Evolutionary conservation across 2,797 vertebrate species (phyloP).

Genomic region (Etheostoma perlongum): DNA sequence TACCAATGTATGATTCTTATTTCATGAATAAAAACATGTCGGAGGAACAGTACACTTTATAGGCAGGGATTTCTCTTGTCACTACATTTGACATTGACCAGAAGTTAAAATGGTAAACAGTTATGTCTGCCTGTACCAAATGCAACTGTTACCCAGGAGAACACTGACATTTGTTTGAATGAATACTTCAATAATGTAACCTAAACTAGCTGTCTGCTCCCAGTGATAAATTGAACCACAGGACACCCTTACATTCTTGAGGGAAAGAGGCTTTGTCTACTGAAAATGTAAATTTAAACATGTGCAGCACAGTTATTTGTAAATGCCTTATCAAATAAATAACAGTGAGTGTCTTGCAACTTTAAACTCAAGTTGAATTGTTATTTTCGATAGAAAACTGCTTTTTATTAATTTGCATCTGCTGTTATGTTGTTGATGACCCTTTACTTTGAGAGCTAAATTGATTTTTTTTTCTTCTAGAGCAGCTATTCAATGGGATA

Average conservation of each 20-base stretch:
- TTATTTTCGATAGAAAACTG: too few species aligned
- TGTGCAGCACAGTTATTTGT: background rate
- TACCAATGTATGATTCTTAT: background rate
- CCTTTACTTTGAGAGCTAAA: background rate
- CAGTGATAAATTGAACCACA: slow-evolving; percentile 4
- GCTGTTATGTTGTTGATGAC: background rate
- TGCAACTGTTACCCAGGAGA: background rate
- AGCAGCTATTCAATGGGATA: background rate
- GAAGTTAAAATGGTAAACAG: background rate
- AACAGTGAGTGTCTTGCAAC: background rate
- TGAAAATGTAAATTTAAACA: background rate
- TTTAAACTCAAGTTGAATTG: background rate
- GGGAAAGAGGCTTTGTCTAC: background rate
- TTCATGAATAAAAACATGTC: background rate
- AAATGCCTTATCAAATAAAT: background rate
- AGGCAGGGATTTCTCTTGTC: background rate
- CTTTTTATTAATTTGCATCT: background rate
- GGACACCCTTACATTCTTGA: slow-evolving; percentile 10
- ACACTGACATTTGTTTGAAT: background rate
- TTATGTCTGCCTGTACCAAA: background rate
- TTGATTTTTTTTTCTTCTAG: background rate
- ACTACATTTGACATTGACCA: background rate
- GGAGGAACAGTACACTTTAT: background rate
- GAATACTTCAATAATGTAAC: background rate
- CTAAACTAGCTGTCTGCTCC: slow-evolving; percentile 9